These are phyloP conservation scores for Kuschelorhynchus macadamiae DNA, from an alignment of 2,888 invertebrate genomes.

Conservation along the genomic window DNA sequence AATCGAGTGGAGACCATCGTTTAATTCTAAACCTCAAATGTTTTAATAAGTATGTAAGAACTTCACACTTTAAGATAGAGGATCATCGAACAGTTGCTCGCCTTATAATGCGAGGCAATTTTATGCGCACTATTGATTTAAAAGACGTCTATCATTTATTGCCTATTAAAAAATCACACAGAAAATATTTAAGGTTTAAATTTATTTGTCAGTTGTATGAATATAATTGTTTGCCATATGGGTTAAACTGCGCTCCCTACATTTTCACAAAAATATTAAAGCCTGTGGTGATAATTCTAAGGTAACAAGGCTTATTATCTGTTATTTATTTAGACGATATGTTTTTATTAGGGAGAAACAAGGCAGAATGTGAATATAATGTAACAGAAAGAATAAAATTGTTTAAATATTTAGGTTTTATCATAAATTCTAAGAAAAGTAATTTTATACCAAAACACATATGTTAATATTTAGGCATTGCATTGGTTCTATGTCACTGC, in stretches of 20 bases:
- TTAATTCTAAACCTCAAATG: not conserved
- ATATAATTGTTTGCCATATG: slow-evolving; percentile 2
- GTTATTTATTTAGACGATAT: slow-evolving; percentile 10
- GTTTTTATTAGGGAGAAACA: not conserved
- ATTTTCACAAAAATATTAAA: not conserved
- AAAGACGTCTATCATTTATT: slow-evolving; percentile 1
- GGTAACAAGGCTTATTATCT: not conserved
- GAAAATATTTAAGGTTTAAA: slow-evolving; percentile 8
- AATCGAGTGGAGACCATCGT: not conserved
- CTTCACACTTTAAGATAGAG: slow-evolving; percentile 4
- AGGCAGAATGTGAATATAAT: not conserved
- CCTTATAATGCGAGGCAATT: not conserved
- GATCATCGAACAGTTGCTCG: not conserved
- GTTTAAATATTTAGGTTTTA: no score
- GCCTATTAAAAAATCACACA: slow-evolving; percentile 2
- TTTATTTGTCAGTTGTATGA: not conserved
- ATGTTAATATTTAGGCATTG: no score
- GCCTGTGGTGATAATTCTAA: not conserved
- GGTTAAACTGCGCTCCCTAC: not conserved
- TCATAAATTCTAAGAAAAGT: no score
- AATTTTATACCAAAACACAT: no score
- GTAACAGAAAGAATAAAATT: no score
- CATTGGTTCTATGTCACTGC: no score
- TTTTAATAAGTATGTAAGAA: not conserved
- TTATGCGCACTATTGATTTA: slow-evolving; percentile 12